These are phyloP conservation scores for Aramus guarauna DNA, from an alignment of 2,113 vertebrate species.

Conservation along the genomic window DNA sequence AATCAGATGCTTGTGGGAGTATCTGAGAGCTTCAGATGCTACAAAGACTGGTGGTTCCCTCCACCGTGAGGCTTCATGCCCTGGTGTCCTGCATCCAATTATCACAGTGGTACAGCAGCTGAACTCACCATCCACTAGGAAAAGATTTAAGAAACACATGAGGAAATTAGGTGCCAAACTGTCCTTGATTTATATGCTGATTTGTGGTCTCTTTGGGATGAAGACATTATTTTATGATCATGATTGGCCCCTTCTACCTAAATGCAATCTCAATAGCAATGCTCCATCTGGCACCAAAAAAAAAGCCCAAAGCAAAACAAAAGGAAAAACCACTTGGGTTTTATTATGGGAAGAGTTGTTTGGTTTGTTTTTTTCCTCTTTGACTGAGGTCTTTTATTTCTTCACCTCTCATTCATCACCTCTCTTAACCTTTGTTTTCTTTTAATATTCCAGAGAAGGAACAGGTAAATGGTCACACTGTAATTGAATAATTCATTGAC, in stretches of 20 bases:
- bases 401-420: neutral
- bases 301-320: neutral
- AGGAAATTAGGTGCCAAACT: neutral
- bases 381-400: neutral
- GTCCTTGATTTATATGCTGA: neutral
- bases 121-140: neutral
- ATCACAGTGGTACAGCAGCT: neutral
- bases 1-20: neutral
- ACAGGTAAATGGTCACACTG: neutral
- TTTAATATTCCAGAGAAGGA: neutral
- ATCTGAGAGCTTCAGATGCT: neutral
- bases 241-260: neutral
- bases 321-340: neutral
- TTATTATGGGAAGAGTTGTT: neutral
- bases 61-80: neutral
- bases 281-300: rapidly evolving
- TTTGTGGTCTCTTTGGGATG: neutral
- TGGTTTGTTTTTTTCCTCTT: neutral
- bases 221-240: neutral
- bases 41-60: neutral
- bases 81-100: neutral
- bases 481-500: neutral
- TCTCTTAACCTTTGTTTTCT: neutral
- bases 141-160: neutral
- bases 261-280: neutral